Evolutionary conservation across 2,113 vertebrate genomes (phyloP).

Genomic region (Bungarus multicinctus): DNA sequence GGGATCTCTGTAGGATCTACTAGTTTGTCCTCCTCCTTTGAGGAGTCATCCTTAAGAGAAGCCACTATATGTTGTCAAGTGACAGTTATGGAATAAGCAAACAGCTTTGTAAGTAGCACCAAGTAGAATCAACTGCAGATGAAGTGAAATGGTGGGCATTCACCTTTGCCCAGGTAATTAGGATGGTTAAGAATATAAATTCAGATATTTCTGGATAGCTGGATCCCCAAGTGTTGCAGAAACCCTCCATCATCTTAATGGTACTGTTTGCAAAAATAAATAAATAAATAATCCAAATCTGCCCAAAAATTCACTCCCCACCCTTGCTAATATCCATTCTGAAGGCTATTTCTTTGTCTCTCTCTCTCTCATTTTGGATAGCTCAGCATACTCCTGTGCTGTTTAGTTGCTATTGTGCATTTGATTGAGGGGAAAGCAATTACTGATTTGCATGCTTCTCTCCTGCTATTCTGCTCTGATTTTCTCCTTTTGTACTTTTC

Average conservation of each 20-base stretch:
- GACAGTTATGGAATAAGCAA: neutral
- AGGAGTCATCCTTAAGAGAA: neutral
- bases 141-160: neutral
- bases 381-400: conserved; percentile 23
- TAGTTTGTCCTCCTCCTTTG: neutral
- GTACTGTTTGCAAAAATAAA: conserved; percentile 2
- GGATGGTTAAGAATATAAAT: neutral
- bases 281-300: neutral
- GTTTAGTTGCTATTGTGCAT: conserved; percentile 34
- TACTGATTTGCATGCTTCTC: conserved; percentile 52
- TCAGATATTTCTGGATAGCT: neutral
- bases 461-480: neutral
- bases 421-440: conserved; percentile 54
- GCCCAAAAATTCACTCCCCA: neutral
- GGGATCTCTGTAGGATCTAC: neutral
- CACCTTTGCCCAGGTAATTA: neutral
- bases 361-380: neutral
- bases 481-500: conserved; percentile 33
- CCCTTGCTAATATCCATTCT: neutral
- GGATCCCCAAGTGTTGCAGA: neutral
- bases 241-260: neutral
- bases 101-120: neutral
- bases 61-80: neutral
- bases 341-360: neutral
- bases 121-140: neutral